Percentiles rank a stretch among this genome's conserved stretches.
These are phyloP conservation scores for Gyps fulvus DNA, from an alignment of 2,113 vertebrate species.

Conservation along the genomic window DNA sequence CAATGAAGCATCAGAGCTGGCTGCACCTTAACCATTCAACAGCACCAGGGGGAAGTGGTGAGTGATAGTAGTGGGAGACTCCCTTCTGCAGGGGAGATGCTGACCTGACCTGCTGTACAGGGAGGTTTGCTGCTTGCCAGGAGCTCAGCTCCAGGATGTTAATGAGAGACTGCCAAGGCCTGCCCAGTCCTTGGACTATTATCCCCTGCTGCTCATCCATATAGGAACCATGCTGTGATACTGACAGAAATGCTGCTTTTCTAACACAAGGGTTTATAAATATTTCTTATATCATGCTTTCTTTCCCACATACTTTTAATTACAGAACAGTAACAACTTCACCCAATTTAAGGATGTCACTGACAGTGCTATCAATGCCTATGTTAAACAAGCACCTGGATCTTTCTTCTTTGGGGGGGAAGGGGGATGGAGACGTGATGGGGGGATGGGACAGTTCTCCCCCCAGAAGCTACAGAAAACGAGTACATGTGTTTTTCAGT, in stretches of 20 bases:
- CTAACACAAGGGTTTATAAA: neutral
- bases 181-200: neutral
- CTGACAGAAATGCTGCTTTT: neutral
- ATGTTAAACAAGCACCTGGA: neutral
- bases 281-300: neutral
- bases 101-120: neutral
- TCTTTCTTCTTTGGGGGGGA: neutral
- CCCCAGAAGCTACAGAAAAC: neutral
- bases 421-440: neutral
- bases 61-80: neutral
- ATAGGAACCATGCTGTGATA: neutral
- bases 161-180: neutral
- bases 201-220: neutral
- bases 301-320: neutral
- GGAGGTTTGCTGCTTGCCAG: neutral
- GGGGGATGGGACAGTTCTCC: neutral
- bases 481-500: neutral
- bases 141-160: neutral
- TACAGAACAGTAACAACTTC: neutral
- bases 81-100: neutral
- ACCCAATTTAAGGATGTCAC: neutral
- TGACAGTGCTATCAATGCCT: neutral
- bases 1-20: neutral
- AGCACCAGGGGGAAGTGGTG: neutral
- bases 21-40: neutral